Evolutionary conservation across 2,113 vertebrate species (phyloP), one percentile per base, ranked within the genome.

Genomic region (Micromys minutus): DNA sequence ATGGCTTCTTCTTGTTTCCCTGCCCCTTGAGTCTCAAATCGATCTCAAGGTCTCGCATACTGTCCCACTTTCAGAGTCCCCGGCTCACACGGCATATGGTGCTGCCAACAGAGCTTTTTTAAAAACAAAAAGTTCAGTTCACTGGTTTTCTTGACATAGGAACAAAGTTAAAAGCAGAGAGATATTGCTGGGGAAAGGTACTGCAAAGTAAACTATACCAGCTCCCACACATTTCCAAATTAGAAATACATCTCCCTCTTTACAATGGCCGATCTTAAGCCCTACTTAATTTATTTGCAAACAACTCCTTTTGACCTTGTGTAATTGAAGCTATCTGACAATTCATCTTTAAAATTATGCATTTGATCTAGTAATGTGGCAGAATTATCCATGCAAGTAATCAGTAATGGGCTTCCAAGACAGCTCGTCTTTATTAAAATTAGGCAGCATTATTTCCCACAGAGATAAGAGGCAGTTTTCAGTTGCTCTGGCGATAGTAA

Each of bases 101-200:
- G 12, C 59, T 89, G 74, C 65, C 81, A 75, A 59, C 4, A 6
- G 21, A 84, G 34, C n/a, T 65, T 69, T 65, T 63, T 39, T n/a
- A n/a, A n/a, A n/a, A 34, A 63, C 77, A 95, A 92, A 80, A 39
- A 17, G 15, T 39, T n/a, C 50, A 57, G 1, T 24, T 42, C 79
- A 59, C 79, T 39, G 42, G n/a, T 39, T 83, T 61, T 83, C n/a
- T 93, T 97, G 93, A 93, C 88, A 92, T 69, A 69, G 42, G 72
- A 91, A 31, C 93, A 92, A 93, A 90, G 39, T 80, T 90, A 93
- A 87, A 95, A 80, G 45, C 52, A 88, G 96, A 95, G 57, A 4
- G 8, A 87, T 57, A 63, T 89, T 94, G 83, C 79, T 81, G 57
- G 67, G 72, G 50, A 90, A 89, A 34, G 65, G 3, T 26, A 65